Base-by-base conservation (phyloP, 2,888 invertebrate species). In the Celastrina argiolus region DNA sequence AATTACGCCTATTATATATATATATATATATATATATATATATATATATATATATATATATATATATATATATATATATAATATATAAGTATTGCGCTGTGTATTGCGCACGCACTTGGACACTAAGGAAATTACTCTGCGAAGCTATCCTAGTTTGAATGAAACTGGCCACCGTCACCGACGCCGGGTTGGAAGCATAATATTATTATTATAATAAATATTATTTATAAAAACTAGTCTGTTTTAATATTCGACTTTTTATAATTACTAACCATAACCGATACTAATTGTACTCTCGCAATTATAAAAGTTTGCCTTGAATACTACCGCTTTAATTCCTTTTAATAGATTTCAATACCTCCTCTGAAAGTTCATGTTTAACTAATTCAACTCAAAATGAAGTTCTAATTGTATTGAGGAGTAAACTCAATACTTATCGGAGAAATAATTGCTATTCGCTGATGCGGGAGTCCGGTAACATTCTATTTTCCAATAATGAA, bases 361-460 rank as follows among this genome's bases (percentile, higher is more conserved):
- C 12, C 14, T 26, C 22, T 12, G 36, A 36, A 36, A 36, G 12
- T 22, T 26, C 1, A 51, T 51, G 26, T 51, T 51, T 22, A 51
- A 51, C 26, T 51, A 51, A 26, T 51, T 26, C 22, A 10, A 22
- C 12, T 26, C 10, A 34, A 18, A 59, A 59, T 36, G 16, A 59
- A 36, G 31, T 59, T 59, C 34, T 59, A 36, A 59, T 31, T 36
- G 16, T 34, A 34, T 34, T 59, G 59, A 34, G 7, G 10, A 10
- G 34, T 18, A 14, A 31, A 59, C 16, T 34, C 28, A 59, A 59
- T 59, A 34, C 59, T 59, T 16, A 59, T 31, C 34, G 59, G 59
- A 59, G 59, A 59, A 59, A 59, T 59, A 59, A 59, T 59, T 59
- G 59, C 16, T 59, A 18, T 34, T 34, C 34, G 31, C 31, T 34